Conservation (phyloP, 1,140 invertebrate genomes). For the Drosophila grimshawi region DNA sequence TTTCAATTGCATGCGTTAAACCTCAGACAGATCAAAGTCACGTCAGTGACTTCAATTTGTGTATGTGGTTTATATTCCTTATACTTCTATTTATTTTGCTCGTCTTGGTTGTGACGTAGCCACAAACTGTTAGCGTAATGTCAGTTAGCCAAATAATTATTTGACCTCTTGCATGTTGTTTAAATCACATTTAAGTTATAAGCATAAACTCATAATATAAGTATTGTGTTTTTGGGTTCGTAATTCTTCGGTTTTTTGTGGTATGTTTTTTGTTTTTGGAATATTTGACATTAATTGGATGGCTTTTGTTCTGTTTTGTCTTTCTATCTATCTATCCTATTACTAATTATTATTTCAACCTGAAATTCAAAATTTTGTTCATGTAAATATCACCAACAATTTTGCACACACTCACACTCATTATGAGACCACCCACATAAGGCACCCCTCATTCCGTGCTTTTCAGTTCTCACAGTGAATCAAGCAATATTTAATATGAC, state of each 20-base stretch:
- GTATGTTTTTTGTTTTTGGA: conserved; percentile 10
- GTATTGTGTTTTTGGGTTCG: conserved; percentile 18
- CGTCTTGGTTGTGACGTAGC: conserved; percentile 12
- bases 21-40: conserved; percentile 45
- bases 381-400: conserved; percentile 83
- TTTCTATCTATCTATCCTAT: conserved; percentile 14
- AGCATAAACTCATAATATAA: conserved; percentile 36
- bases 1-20: conserved; percentile 24
- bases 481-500: conserved; percentile 58
- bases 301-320: conserved; percentile 41
- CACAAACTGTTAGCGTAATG: conserved; percentile 6
- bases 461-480: conserved; percentile 30
- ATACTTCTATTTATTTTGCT: neutral
- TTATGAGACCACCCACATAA: conserved; percentile 31
- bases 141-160: conserved; percentile 22
- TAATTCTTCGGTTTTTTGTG: conserved; percentile 25
- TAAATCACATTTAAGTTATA: conserved; percentile 52
- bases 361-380: conserved; percentile 39
- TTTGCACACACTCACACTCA: conserved; percentile 57
- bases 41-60: conserved; percentile 25
- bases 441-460: conserved; percentile 37
- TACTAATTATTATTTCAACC: neutral
- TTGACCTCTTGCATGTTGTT: conserved; percentile 29
- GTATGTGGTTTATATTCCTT: neutral
- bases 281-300: conserved; percentile 45